phyloP scores from a whole-genome alignment of 2,797 vertebrate genomes.

The Tamandua tetradactyla region DNA sequence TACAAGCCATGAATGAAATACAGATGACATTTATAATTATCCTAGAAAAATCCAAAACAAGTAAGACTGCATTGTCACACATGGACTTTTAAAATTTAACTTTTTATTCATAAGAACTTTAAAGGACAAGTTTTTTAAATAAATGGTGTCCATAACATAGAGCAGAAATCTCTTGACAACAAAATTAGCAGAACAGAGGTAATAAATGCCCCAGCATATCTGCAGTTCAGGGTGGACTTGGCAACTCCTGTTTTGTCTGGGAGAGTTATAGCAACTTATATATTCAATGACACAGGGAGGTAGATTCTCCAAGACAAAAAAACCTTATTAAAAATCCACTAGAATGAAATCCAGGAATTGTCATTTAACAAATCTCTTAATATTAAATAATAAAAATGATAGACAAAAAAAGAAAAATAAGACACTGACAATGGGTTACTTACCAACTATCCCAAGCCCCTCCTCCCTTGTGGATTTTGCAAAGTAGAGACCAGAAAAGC shows the following conservation, averaged over 20 bases:
- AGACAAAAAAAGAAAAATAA: too few species aligned
- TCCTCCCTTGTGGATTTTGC: background rate
- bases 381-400: background rate
- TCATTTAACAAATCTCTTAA: background rate
- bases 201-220: background rate
- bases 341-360: background rate
- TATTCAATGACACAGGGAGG: background rate
- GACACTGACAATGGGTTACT: background rate
- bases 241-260: background rate
- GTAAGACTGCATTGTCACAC: background rate
- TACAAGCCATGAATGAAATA: background rate
- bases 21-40: constrained; percentile 2
- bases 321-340: background rate
- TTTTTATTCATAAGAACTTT: background rate
- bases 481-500: background rate
- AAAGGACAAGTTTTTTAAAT: background rate
- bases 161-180: background rate
- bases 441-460: background rate
- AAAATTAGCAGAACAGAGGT: background rate
- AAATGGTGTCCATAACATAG: background rate
- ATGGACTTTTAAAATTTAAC: background rate
- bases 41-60: background rate
- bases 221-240: background rate
- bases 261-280: background rate
- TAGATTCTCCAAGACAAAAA: background rate